phyloP scores from a whole-genome alignment of 2,888 invertebrate genomes.

The Drosophila monieri region DNA sequence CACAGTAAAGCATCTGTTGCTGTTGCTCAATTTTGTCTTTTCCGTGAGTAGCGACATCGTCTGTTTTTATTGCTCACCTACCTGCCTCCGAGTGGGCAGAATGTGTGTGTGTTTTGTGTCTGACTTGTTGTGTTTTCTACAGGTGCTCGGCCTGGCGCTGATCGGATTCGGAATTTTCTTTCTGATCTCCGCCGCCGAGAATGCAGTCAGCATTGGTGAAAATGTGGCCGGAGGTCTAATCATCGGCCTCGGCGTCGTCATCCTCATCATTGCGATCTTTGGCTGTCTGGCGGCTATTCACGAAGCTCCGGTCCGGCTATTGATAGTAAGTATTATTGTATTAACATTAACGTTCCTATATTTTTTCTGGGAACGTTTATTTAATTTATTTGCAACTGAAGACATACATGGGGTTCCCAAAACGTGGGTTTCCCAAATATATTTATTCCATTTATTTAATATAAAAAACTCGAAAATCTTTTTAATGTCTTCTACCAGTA shows the following conservation, averaged over 20 bases:
- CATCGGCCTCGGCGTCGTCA: conserved; percentile 71
- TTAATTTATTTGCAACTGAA: not conserved
- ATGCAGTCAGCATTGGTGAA: conserved; percentile 78
- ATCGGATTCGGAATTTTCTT: conserved; percentile 80
- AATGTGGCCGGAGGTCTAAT: conserved; percentile 78
- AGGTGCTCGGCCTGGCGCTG: conserved; percentile 75
- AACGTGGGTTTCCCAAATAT: not conserved
- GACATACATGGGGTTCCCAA: not conserved
- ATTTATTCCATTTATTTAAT: no score
- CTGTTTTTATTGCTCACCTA: not conserved
- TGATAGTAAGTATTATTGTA: conserved; percentile 61
- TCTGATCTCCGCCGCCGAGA: conserved; percentile 69
- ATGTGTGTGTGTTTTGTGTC: conserved; percentile 8
- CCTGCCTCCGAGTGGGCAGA: not conserved
- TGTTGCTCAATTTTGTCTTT: conserved; percentile 78
- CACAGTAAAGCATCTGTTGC: conserved; percentile 77
- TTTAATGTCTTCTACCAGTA: conserved; percentile 54
- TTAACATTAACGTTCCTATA: not conserved
- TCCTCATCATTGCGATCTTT: conserved; percentile 72
- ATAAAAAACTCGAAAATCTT: no score
- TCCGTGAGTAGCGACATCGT: conserved; percentile 62
- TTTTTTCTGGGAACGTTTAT: no score
- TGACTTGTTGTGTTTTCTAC: conserved; percentile 24
- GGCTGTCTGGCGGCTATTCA: conserved; percentile 79
- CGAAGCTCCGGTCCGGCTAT: conserved; percentile 66